Conservation (phyloP, 2,797 vertebrate genomes). For the Gallinago nigripennis region DNA sequence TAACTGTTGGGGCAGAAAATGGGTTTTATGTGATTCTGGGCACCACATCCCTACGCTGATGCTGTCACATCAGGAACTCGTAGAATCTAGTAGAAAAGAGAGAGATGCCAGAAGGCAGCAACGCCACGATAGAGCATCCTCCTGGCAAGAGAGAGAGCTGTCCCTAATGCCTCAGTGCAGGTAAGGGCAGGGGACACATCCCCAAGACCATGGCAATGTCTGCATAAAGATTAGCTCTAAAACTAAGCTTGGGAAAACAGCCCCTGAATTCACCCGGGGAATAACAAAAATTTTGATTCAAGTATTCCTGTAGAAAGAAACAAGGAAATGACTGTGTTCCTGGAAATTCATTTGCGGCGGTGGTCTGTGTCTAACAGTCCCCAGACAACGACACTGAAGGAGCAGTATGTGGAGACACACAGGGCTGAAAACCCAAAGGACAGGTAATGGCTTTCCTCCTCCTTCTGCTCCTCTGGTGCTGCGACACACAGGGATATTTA, state of each 20-base stretch:
- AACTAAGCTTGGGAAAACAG: background rate
- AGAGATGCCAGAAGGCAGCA: background rate
- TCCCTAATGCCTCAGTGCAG: background rate
- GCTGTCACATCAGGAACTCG: background rate
- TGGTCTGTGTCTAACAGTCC: background rate
- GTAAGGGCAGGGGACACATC: background rate
- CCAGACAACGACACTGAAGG: background rate
- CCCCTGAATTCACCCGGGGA: background rate
- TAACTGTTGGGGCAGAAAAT: background rate
- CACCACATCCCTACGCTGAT: background rate
- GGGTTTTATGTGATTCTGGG: background rate
- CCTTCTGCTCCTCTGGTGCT: background rate
- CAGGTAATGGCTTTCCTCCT: background rate
- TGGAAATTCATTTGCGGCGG: background rate
- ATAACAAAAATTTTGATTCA: background rate
- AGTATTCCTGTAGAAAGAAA: background rate
- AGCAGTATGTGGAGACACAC: background rate
- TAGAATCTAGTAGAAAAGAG: fast-evolving
- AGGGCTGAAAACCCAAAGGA: background rate
- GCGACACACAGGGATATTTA: background rate
- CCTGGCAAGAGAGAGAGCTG: background rate
- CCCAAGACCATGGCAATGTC: background rate
- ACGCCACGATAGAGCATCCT: background rate
- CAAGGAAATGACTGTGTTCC: background rate
- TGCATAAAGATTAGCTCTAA: background rate